Conservation (phyloP, 2,888 invertebrate species). For the Dendrolimus houi region DNA sequence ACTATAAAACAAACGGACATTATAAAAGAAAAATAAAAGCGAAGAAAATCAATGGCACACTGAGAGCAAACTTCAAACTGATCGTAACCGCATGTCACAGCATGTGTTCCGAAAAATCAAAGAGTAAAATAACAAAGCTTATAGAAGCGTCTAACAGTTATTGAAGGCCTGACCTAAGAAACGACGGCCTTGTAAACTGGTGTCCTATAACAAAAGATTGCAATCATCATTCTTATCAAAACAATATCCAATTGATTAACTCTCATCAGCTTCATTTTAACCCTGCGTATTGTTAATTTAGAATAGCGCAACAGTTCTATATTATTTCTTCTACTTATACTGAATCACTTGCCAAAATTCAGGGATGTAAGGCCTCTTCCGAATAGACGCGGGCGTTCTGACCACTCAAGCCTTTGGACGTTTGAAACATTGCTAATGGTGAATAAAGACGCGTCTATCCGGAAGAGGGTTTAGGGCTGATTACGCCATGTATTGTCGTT, state of each 20-base stretch:
- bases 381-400: no score
- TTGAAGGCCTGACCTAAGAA: conserved; percentile 67
- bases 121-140: conserved; percentile 33
- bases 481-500: no score
- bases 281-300: not conserved
- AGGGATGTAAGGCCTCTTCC: no score
- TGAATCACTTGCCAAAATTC: not conserved
- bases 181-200: conserved; percentile 71
- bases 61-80: conserved; percentile 35
- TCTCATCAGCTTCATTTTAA: not conserved
- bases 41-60: conserved; percentile 29
- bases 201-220: conserved; percentile 70
- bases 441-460: no score
- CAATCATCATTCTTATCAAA: conserved; percentile 15
- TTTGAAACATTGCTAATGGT: no score
- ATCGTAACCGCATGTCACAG: conserved; percentile 40
- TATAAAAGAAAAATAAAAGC: no score
- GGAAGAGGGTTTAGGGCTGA: no score
- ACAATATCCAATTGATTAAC: conserved; percentile 5
- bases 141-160: conserved; percentile 23
- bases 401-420: no score
- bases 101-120: conserved; percentile 38
- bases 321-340: not conserved
- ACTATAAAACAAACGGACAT: no score
- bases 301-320: not conserved